Conservation (phyloP, 2,113 vertebrate genomes). For the Osmerus mordax region DNA sequence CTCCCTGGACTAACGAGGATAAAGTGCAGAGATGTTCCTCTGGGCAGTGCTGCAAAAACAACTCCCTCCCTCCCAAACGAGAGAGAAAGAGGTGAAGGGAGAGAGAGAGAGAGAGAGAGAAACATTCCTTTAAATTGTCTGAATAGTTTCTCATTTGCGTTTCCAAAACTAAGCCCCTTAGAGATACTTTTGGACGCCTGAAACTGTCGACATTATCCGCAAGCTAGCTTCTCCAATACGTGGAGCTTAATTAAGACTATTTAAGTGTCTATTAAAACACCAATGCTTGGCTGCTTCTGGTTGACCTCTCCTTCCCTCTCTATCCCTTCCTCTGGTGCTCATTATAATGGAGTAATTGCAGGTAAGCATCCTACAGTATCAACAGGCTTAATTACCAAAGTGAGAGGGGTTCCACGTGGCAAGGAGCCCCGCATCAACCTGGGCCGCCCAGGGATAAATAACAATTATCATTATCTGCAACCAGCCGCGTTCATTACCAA, state of each 20-base stretch:
- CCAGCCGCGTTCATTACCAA: slow-evolving; percentile 57
- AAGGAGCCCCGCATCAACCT: slow-evolving; percentile 69
- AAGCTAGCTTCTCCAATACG: slow-evolving; percentile 60
- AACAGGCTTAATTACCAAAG: slow-evolving; percentile 74
- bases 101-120: not conserved
- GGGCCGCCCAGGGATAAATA: slow-evolving; percentile 66
- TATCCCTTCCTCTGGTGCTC: slow-evolving; percentile 63
- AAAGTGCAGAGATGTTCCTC: slow-evolving; percentile 59
- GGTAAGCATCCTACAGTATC: slow-evolving; percentile 72
- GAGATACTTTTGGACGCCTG: slow-evolving; percentile 35
- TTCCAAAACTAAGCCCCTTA: slow-evolving; percentile 43
- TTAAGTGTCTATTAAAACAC: slow-evolving; percentile 79
- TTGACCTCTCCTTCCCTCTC: slow-evolving; percentile 66
- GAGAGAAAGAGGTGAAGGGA: not conserved
- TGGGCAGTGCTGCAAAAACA: slow-evolving; percentile 52
- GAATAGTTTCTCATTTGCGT: slow-evolving; percentile 51
- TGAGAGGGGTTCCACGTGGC: slow-evolving; percentile 64
- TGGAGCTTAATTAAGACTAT: slow-evolving; percentile 75
- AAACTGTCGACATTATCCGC: slow-evolving; percentile 53
- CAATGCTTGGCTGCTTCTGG: slow-evolving; percentile 68
- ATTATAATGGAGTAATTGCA: slow-evolving; percentile 77
- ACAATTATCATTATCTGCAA: slow-evolving; percentile 65
- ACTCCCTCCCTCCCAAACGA: slow-evolving; percentile 20
- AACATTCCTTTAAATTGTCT: slow-evolving; percentile 30
- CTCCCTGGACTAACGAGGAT: slow-evolving; percentile 60